Conservation (phyloP, 2,113 vertebrate genomes). For the Aspidoscelis tigris region DNA sequence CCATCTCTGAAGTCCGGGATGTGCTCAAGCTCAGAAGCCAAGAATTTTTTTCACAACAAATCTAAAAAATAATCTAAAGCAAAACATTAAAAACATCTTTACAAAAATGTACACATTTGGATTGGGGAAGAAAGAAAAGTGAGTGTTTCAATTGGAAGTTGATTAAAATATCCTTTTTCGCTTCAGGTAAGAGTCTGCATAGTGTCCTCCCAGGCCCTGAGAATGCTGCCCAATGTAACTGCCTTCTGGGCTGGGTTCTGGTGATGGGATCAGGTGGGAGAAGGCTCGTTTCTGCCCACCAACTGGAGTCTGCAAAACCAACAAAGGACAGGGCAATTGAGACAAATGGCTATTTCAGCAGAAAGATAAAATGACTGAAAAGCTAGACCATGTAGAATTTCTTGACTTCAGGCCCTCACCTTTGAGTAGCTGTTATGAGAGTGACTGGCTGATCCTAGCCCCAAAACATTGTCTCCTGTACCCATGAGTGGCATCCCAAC, state of each 20-base stretch:
- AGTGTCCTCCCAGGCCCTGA: constrained; percentile 92
- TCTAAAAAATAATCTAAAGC: constrained; percentile 25
- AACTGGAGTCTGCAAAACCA: constrained; percentile 81
- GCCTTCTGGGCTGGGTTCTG: constrained; percentile 91
- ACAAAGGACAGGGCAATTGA: not conserved
- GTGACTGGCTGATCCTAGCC: constrained; percentile 70
- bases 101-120: constrained; percentile 60
- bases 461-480: constrained; percentile 69
- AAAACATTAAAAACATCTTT: constrained; percentile 55
- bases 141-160: constrained; percentile 9
- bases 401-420: constrained; percentile 68
- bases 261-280: constrained; percentile 90
- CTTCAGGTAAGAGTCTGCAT: constrained; percentile 94
- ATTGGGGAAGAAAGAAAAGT: not conserved
- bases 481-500: constrained; percentile 83
- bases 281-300: constrained; percentile 90
- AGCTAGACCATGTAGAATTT: not conserved
- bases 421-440: constrained; percentile 79
- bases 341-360: not conserved
- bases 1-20: not conserved
- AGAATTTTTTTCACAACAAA: not conserved
- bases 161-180: constrained; percentile 90
- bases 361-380: constrained; percentile 17
- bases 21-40: constrained; percentile 10
- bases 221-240: constrained; percentile 93